Conservation (phyloP, 1,140 invertebrate genomes). For the Apis florea region DNA sequence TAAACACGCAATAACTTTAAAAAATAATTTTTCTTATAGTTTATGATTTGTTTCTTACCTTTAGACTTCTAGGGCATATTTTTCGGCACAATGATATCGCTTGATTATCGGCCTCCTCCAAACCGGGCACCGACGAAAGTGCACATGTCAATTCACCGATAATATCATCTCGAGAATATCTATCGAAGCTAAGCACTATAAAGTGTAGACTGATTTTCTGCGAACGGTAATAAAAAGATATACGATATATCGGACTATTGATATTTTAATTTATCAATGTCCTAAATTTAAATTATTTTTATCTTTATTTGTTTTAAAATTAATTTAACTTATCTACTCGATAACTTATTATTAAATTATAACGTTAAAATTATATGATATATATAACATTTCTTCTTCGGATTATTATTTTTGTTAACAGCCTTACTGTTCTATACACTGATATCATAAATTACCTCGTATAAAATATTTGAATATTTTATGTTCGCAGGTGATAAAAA, state of each 20-base stretch:
- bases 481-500: too few relatives aligned
- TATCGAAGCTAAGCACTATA: slow-evolving; percentile 97
- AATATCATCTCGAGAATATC: slow-evolving; percentile 97
- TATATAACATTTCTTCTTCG: too few relatives aligned
- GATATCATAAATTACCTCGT: too few relatives aligned
- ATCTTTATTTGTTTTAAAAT: neutral
- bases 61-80: slow-evolving; percentile 92
- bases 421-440: too few relatives aligned
- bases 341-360: too few relatives aligned
- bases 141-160: slow-evolving; percentile 97
- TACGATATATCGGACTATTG: neutral
- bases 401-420: too few relatives aligned
- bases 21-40: neutral
- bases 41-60: slow-evolving; percentile 82
- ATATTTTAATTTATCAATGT: neutral
- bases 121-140: slow-evolving; percentile 86
- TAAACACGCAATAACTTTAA: neutral
- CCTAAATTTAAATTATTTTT: neutral
- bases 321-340: neutral
- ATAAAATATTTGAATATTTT: too few relatives aligned
- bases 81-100: slow-evolving; percentile 89
- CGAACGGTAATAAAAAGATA: slow-evolving; percentile 56
- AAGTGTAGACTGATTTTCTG: slow-evolving; percentile 94
- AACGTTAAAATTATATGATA: too few relatives aligned
- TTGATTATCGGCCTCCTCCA: slow-evolving; percentile 89